Evolutionary conservation across 2,113 vertebrate genomes (phyloP), one percentile per base, ranked within the genome.

Genomic region (Catharus bicknelli): DNA sequence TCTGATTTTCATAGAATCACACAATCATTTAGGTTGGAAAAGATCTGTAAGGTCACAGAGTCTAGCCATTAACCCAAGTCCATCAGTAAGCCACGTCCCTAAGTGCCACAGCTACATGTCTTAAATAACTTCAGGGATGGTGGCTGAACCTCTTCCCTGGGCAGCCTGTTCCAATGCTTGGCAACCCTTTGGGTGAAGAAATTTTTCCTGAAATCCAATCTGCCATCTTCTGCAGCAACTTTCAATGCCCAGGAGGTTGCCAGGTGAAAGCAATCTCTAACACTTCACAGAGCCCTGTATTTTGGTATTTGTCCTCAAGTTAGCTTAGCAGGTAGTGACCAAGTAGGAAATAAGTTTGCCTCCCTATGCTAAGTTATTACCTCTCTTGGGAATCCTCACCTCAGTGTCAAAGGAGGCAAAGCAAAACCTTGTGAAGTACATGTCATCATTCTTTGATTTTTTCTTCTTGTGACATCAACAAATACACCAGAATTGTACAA

Each of bases 81-180:
- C 30, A 27, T 34, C 22, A 36, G 12, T 67, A 54, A 74, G 32
- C 69, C 45, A 16, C 5, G 17, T 67, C 43, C 36, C 12, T 53
- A 22, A 61, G 20, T 3, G 4, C 21, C 75, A 83, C 16, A 2
- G 45, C 43, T 86, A 21, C 13, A 3, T 0, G 0, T 38, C 63
- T 64, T 51, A 51, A 73, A 59, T 43, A 23, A 22, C 30, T 26
- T 10, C 8, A 34, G 50, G 32, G 17, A 38, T 38, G 36, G 10
- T 15, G 36, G 19, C 42, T 57, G 27, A 19, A 22, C n/a, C 29
- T 23, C 10, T 64, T 68, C 45, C 34, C 48, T 36, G 32, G 58
- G 38, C 58, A 83, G 38, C 34, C 47, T 30, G 4, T 66, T 66
- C 34, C 43, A 45, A 2, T 21, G 48, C 34, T 40, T 67, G 32